phyloP scores from a whole-genome alignment of 2,888 invertebrate genomes.

The Mechanitis messenoides region DNA sequence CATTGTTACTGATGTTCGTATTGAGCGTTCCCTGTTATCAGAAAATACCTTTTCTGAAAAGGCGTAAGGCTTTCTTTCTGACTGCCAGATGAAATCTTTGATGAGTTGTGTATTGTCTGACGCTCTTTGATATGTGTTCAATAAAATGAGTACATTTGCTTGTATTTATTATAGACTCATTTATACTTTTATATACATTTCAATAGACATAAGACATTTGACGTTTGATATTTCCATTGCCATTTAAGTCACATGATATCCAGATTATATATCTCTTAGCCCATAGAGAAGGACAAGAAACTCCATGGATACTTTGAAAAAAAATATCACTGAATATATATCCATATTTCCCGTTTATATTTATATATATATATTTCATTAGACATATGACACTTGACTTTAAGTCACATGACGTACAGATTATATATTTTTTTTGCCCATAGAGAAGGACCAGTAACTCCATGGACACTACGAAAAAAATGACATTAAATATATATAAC shows the following conservation, averaged over 20 bases:
- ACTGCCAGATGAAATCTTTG: conserved; percentile 37
- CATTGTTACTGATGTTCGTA: conserved; percentile 52
- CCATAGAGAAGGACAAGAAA: neutral
- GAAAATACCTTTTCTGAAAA: conserved; percentile 60
- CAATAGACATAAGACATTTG: no score
- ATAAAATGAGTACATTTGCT: conserved; percentile 10
- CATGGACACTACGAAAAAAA: neutral
- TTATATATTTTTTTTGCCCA: no score
- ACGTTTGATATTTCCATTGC: no score
- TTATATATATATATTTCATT: no score
- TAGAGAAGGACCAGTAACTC: neutral
- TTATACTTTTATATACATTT: no score
- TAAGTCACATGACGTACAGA: no score
- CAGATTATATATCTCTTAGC: no score
- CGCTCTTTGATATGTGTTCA: conserved; percentile 17
- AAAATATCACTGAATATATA: neutral
- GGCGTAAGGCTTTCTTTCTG: conserved; percentile 34
- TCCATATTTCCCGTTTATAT: neutral
- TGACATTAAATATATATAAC: neutral
- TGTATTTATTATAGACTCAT: no score
- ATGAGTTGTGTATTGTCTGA: conserved; percentile 35
- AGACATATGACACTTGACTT: no score
- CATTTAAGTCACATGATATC: no score
- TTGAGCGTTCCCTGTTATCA: conserved; percentile 44
- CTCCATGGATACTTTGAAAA: neutral